These are phyloP conservation scores for Margarornis squamiger DNA, from an alignment of 2,797 vertebrate genomes.

Conservation along the genomic window DNA sequence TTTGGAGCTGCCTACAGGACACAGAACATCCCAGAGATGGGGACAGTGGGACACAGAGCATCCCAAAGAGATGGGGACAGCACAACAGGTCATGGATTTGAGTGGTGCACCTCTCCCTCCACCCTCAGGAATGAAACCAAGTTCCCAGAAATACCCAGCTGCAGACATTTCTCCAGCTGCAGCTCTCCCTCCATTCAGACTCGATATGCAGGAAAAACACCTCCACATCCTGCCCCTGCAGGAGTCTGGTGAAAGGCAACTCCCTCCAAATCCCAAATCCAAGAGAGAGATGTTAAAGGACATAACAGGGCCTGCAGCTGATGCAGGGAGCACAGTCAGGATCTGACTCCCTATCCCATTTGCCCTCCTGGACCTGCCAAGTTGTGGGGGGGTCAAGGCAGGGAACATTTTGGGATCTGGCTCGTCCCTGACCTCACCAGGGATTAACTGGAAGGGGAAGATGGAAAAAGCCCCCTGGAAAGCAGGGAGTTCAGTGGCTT, in stretches of 20 bases:
- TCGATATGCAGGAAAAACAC: fast-evolving
- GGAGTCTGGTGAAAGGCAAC: fast-evolving
- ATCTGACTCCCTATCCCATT: neutral
- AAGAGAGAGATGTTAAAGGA: neutral
- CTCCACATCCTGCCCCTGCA: neutral
- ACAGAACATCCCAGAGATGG: fast-evolving
- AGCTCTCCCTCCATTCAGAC: neutral
- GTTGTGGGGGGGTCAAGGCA: neutral
- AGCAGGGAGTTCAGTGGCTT: neutral
- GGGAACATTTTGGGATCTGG: neutral
- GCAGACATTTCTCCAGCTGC: neutral
- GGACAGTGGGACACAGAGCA: neutral
- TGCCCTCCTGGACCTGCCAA: neutral
- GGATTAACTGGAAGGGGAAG: neutral
- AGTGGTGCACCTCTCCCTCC: neutral
- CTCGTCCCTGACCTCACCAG: neutral
- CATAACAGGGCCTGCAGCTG: fast-evolving
- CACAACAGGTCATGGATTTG: fast-evolving
- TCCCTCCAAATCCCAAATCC: fast-evolving
- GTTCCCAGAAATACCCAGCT: neutral
- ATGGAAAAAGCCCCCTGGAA: neutral
- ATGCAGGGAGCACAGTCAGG: neutral
- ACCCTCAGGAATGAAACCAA: neutral
- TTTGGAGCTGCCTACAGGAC: neutral
- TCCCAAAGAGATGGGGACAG: neutral